Percentiles rank a stretch among this genome's conserved stretches.
These are phyloP conservation scores for Drosophila atripex DNA, from an alignment of 2,888 invertebrate genomes.

Conservation along the genomic window DNA sequence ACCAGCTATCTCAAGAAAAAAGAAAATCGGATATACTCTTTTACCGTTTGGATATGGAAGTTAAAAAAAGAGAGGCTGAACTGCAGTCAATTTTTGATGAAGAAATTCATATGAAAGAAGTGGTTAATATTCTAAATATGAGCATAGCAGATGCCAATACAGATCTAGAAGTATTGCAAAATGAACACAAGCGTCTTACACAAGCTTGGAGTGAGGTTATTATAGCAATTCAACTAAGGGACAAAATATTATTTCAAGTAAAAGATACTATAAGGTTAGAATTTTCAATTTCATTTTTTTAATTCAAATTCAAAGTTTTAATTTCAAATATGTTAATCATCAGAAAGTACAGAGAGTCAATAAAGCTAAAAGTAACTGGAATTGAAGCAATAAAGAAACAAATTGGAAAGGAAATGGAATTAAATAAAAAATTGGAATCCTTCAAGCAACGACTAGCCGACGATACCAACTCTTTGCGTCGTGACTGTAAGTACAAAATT, in stretches of 20 bases:
- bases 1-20: slow-evolving; percentile 82
- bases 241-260: slow-evolving; percentile 87
- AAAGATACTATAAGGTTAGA: slow-evolving; percentile 86
- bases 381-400: slow-evolving; percentile 88
- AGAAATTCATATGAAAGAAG: slow-evolving; percentile 87
- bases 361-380: slow-evolving; percentile 85
- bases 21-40: slow-evolving; percentile 87
- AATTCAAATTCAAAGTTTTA: background rate
- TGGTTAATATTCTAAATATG: slow-evolving; percentile 86
- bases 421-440: slow-evolving; percentile 87
- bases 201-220: slow-evolving; percentile 91
- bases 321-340: background rate
- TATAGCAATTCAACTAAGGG: slow-evolving; percentile 88
- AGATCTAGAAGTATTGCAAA: slow-evolving; percentile 89
- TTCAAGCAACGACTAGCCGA: slow-evolving; percentile 86
- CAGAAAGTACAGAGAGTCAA: slow-evolving; percentile 86
- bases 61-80: slow-evolving; percentile 89
- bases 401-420: slow-evolving; percentile 87
- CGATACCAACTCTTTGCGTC: slow-evolving; percentile 84
- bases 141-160: slow-evolving; percentile 89
- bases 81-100: slow-evolving; percentile 87
- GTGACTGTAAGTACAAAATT: slow-evolving; percentile 71
- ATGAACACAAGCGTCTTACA: slow-evolving; percentile 88
- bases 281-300: background rate
- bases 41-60: slow-evolving; percentile 88